These are phyloP conservation scores for Theodoxus fluviatilis DNA, from an alignment of 2,888 invertebrate species.

Conservation along the genomic window DNA sequence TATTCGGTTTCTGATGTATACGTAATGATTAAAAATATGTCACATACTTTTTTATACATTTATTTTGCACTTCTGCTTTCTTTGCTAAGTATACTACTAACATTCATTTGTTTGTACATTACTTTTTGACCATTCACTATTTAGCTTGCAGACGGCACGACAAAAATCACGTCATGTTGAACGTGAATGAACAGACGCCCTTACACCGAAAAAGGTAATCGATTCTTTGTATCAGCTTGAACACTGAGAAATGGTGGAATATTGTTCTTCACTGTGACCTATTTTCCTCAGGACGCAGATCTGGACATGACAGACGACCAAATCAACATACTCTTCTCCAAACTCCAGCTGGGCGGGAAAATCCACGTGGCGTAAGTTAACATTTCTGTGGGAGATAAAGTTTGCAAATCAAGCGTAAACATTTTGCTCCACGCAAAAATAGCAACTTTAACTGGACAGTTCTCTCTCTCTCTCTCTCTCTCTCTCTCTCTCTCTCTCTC, in stretches of 20 bases:
- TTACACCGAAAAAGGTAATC: no score
- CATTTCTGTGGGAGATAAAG: neutral
- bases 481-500: neutral
- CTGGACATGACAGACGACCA: slow-evolving; percentile 24
- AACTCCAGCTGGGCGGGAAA: slow-evolving; percentile 20
- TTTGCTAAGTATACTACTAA: no score
- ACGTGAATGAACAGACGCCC: no score
- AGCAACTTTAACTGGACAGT: neutral
- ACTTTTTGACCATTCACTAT: neutral
- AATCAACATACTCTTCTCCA: slow-evolving; percentile 27
- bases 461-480: neutral
- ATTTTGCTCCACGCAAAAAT: no score
- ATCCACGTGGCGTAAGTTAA: slow-evolving; percentile 25
- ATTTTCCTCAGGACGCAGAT: slow-evolving; percentile 17
- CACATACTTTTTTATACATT: no score
- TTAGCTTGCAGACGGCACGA: neutral
- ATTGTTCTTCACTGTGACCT: neutral
- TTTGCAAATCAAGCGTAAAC: no score
- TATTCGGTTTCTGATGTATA: no score
- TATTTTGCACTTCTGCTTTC: no score
- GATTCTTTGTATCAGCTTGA: no score
- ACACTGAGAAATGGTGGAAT: no score
- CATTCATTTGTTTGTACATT: neutral
- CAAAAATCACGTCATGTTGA: neutral
- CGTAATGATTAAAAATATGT: no score